These are phyloP conservation scores for Ridgeia piscesae DNA, from an alignment of 1,140 invertebrate species.

Conservation along the genomic window DNA sequence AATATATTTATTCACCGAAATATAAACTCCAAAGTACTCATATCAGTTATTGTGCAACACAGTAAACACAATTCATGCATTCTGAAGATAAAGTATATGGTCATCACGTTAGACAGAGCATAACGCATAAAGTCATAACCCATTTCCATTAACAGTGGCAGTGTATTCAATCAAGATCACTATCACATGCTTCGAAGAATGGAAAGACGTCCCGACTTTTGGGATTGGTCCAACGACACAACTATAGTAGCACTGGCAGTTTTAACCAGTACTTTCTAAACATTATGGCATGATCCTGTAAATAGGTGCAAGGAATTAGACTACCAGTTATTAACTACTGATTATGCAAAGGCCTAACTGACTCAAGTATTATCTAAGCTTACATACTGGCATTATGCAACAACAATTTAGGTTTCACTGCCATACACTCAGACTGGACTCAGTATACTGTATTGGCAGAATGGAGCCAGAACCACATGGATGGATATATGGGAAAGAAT, in stretches of 20 bases:
- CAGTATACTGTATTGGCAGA: too few species aligned
- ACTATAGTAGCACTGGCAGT: not conserved
- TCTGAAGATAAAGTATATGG: not conserved
- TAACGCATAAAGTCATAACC: not conserved
- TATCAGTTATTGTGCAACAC: not conserved
- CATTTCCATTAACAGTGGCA: not conserved
- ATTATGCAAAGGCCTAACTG: not conserved
- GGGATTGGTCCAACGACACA: not conserved
- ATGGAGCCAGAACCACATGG: too few species aligned
- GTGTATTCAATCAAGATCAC: not conserved
- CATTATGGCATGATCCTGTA: not conserved
- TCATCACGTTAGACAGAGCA: constrained; percentile 7
- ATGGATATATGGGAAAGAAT: too few species aligned
- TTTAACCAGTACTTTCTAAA: not conserved
- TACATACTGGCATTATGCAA: not conserved
- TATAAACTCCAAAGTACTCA: not conserved
- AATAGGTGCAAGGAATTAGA: not conserved
- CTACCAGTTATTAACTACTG: not conserved
- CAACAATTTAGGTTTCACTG: not conserved
- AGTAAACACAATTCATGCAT: not conserved
- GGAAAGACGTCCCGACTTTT: not conserved
- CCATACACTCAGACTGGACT: too few species aligned
- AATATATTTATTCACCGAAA: not conserved
- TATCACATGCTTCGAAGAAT: not conserved
- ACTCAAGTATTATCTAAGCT: too few species aligned